Evolutionary conservation across 2,797 vertebrate genomes (phyloP).

Genomic region (Galago senegalensis): DNA sequence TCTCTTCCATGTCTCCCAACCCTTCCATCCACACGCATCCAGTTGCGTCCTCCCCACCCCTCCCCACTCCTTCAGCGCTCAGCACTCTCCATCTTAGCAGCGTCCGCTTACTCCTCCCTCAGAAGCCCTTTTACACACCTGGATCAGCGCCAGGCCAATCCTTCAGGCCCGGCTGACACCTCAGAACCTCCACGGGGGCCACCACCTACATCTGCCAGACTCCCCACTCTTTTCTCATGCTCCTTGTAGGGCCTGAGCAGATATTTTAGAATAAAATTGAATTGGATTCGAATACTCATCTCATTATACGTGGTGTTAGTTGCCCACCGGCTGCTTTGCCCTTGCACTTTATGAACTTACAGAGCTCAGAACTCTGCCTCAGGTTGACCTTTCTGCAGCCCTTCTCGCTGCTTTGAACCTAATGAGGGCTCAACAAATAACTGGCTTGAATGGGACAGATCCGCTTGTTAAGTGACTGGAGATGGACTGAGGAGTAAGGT

Average conservation of each 20-base stretch:
- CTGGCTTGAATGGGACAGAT: neutral
- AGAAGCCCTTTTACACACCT: neutral
- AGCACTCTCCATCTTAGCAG: neutral
- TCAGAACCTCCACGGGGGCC: neutral
- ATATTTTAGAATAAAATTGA: neutral
- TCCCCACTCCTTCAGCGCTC: neutral
- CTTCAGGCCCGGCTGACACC: neutral
- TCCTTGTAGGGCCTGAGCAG: slow-evolving; percentile 14
- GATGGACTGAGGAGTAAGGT: neutral
- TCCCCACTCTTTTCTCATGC: neutral
- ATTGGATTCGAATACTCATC: neutral
- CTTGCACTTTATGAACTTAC: neutral
- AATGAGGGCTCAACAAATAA: neutral
- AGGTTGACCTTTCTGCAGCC: neutral
- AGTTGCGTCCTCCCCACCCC: neutral
- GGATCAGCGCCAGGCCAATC: neutral
- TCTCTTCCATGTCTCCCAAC: neutral
- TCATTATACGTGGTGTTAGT: neutral
- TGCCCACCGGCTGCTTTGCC: neutral
- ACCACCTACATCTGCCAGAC: neutral
- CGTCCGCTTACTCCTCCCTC: neutral
- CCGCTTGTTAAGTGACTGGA: neutral
- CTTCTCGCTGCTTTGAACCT: neutral
- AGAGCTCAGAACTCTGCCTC: neutral
- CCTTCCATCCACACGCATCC: neutral